These are phyloP conservation scores for Brachionus paranguensis DNA, from an alignment of 1,140 invertebrate genomes.

Conservation along the genomic window DNA sequence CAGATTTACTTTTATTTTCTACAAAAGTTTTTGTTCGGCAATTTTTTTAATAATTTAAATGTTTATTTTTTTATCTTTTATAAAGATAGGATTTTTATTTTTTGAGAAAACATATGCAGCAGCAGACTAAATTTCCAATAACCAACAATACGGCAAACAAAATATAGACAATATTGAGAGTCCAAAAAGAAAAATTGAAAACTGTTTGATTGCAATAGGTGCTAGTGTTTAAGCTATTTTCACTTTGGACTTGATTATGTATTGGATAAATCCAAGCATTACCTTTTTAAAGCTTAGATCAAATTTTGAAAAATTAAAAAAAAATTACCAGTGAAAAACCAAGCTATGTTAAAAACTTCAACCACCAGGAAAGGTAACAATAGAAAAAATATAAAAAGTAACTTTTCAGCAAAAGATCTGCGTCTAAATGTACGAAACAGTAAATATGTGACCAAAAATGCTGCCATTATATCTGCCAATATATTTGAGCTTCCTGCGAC, in stretches of 20 bases:
- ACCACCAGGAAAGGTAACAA: not conserved
- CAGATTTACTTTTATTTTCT: no score
- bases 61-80: not conserved
- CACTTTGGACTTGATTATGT: not conserved
- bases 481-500: not conserved
- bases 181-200: constrained; percentile 30
- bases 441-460: not conserved
- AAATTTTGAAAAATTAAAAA: not conserved
- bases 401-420: not conserved
- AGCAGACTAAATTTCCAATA: constrained; percentile 30
- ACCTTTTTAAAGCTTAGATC: not conserved
- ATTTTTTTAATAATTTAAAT: not conserved
- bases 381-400: not conserved
- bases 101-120: constrained; percentile 35
- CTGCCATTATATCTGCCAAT: not conserved
- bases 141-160: not conserved
- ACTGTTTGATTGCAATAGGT: constrained; percentile 14
- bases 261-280: constrained; percentile 27
- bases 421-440: constrained; percentile 4
- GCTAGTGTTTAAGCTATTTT: not conserved
- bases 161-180: constrained; percentile 22
- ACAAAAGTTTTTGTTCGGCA: not conserved
- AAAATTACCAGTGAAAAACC: constrained; percentile 35
- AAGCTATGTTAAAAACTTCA: constrained; percentile 25
- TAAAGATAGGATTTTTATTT: constrained; percentile 15